Conservation (phyloP, 2,888 invertebrate genomes). For the Dolichopus griseipennis region DNA sequence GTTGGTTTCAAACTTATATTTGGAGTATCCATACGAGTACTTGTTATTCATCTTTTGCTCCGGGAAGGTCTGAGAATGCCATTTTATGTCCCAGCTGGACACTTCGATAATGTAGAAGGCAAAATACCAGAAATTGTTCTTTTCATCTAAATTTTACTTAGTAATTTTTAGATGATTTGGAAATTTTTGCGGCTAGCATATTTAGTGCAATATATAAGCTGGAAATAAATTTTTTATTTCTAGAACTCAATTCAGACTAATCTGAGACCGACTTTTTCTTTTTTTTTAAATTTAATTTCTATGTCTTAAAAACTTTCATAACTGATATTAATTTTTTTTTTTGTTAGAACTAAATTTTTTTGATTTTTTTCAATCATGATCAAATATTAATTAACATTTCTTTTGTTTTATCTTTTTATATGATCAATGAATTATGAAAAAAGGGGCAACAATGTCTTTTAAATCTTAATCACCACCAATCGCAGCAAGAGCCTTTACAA, state of each 20-base stretch:
- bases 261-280: slow-evolving; percentile 11
- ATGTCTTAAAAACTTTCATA: background rate
- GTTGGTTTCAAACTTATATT: slow-evolving; percentile 17
- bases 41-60: slow-evolving; percentile 11
- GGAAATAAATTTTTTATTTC: slow-evolving; percentile 10
- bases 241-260: slow-evolving; percentile 21
- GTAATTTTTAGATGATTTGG: slow-evolving; percentile 9
- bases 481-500: slow-evolving; percentile 16
- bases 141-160: background rate
- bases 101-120: slow-evolving; percentile 12
- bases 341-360: background rate
- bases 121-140: slow-evolving; percentile 17
- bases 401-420: background rate
- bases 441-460: background rate
- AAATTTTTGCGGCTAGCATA: slow-evolving; percentile 17
- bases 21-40: slow-evolving; percentile 17
- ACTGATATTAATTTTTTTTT: background rate
- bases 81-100: slow-evolving; percentile 16
- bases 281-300: background rate
- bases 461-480: background rate
- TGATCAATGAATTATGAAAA: background rate
- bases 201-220: slow-evolving; percentile 19
- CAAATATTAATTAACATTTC: background rate
- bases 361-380: too few species aligned
- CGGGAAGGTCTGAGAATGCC: slow-evolving; percentile 18